Conservation (phyloP, 2,113 vertebrate genomes). For the Holacanthus passer region DNA sequence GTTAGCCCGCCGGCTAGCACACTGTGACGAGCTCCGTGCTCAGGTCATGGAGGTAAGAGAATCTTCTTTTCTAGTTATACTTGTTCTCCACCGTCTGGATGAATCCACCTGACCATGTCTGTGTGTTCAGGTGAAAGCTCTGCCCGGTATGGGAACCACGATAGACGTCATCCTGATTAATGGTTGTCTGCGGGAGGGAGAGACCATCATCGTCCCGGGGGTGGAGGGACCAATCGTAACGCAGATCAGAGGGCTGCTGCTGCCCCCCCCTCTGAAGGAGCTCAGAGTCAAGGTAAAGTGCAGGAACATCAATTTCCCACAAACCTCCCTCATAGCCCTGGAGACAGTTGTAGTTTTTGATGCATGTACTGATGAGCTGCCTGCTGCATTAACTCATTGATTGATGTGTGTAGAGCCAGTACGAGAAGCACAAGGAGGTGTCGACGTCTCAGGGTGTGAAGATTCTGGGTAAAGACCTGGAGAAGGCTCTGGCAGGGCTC, state of each 20-base stretch:
- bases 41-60: conserved; percentile 97
- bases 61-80: fast-evolving
- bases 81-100: neutral
- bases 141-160: conserved; percentile 98
- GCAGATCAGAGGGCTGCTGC: conserved; percentile 94
- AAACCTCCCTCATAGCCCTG: neutral
- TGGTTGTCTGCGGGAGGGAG: conserved; percentile 91
- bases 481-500: conserved; percentile 95
- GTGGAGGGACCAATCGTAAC: conserved; percentile 98
- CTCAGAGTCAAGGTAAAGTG: conserved; percentile 92
- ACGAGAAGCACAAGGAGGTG: conserved; percentile 98
- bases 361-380: too few relatives aligned
- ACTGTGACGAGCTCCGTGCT: conserved; percentile 95
- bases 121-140: conserved; percentile 91
- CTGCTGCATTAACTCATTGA: neutral
- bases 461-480: conserved; percentile 97
- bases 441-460: conserved; percentile 95
- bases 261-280: conserved; percentile 97
- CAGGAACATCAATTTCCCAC: neutral
- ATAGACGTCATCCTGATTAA: conserved; percentile 99
- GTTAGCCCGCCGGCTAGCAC: conserved; percentile 92
- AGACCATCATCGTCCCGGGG: conserved; percentile 96
- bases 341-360: too few relatives aligned
- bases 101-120: fast-evolving
- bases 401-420: conserved; percentile 86